phyloP scores from a whole-genome alignment of 2,797 vertebrate species.

The Amazona finschi region DNA sequence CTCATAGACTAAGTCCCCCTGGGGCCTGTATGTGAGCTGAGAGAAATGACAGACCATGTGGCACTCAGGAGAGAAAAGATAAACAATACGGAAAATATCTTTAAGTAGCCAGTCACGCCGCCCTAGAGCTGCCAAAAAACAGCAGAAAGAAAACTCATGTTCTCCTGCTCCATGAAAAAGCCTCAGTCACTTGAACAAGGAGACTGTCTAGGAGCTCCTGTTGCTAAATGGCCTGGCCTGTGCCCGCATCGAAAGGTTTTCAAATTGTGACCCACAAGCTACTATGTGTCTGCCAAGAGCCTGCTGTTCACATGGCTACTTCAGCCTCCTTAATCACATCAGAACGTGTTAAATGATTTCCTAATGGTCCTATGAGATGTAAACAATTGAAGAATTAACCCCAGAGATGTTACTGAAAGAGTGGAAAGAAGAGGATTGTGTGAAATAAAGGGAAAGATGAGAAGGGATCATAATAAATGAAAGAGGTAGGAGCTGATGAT shows the following conservation, averaged over 20 bases:
- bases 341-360: not conserved
- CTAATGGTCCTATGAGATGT: not conserved
- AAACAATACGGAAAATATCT: constrained; percentile 34
- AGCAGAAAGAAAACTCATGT: not conserved
- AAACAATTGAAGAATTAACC: not conserved
- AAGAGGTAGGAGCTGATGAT: not conserved
- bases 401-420: not conserved
- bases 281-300: not conserved
- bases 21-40: not conserved
- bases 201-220: not conserved
- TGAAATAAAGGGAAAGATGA: not conserved
- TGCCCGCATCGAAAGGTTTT: not conserved
- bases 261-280: not conserved
- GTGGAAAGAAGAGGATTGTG: not conserved
- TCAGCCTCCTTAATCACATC: not conserved
- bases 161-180: constrained; percentile 1
- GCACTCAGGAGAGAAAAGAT: constrained; percentile 3
- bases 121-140: not conserved
- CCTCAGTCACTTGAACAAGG: not conserved
- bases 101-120: not conserved
- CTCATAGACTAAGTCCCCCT: not conserved
- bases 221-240: not conserved
- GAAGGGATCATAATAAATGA: not conserved
- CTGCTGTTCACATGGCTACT: not conserved
- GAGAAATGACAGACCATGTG: not conserved